These are phyloP conservation scores for Sinohyriopsis cumingii DNA, from an alignment of 2,888 invertebrate species.

Conservation along the genomic window DNA sequence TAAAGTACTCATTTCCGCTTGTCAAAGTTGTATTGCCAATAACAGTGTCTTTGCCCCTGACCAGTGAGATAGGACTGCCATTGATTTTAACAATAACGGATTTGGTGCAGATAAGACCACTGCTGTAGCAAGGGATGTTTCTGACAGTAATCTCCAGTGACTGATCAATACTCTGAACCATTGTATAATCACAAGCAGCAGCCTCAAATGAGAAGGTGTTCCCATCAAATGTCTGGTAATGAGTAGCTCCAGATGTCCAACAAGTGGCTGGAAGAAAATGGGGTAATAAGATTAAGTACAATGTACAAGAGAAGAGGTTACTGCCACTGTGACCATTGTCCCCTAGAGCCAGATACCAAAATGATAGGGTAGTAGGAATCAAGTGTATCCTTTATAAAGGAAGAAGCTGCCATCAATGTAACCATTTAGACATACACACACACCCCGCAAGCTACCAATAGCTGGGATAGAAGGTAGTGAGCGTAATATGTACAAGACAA, in stretches of 20 bases:
- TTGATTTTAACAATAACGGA: conserved; percentile 28
- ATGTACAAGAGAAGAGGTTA: too few relatives aligned
- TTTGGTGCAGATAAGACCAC: conserved; percentile 89
- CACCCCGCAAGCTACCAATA: too few relatives aligned
- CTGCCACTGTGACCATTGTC: too few relatives aligned
- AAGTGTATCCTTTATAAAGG: too few relatives aligned
- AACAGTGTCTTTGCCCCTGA: conserved; percentile 41
- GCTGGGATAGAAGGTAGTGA: too few relatives aligned
- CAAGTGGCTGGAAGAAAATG: conserved; percentile 73
- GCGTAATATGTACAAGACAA: too few relatives aligned
- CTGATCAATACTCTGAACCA: conserved; percentile 68
- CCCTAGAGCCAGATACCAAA: too few relatives aligned
- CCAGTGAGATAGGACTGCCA: conserved; percentile 24
- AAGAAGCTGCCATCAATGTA: too few relatives aligned
- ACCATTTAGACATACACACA: too few relatives aligned
- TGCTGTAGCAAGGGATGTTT: conserved; percentile 88
- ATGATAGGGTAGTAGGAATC: too few relatives aligned
- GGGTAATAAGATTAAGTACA: too few relatives aligned
- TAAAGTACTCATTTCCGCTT: conserved; percentile 18
- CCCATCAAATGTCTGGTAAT: conserved; percentile 89
- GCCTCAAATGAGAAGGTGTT: conserved; percentile 85
- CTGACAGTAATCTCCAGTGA: conserved; percentile 80
- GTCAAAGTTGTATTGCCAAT: conserved; percentile 42
- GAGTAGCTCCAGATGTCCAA: conserved; percentile 91
- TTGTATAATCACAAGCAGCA: conserved; percentile 87